A percentile compares a stretch with the other conserved stretches of the same genome.
These are phyloP conservation scores for Mechanitis mazaeus DNA, from an alignment of 2,888 invertebrate genomes.

Conservation along the genomic window DNA sequence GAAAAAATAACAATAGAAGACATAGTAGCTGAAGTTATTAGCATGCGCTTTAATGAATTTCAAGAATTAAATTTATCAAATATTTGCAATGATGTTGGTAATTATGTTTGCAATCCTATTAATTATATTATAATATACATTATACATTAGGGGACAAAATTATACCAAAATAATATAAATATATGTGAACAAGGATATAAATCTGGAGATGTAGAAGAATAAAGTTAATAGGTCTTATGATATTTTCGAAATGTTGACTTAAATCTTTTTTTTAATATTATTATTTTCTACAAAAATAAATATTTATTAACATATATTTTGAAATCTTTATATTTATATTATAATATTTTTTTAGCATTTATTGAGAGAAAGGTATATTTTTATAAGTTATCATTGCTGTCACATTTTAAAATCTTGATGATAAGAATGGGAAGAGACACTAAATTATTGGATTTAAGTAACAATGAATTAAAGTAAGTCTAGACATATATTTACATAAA, in stretches of 20 bases:
- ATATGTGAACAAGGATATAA: too few species aligned
- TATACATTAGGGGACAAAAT: neutral
- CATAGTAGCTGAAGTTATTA: slow-evolving; percentile 50
- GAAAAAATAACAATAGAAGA: slow-evolving; percentile 47
- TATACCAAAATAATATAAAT: too few species aligned
- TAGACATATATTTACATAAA: neutral
- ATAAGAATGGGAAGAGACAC: slow-evolving; percentile 62
- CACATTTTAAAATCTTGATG: slow-evolving; percentile 62
- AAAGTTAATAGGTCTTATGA: too few species aligned
- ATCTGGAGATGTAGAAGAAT: too few species aligned
- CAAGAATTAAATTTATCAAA: slow-evolving; percentile 57
- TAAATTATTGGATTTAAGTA: slow-evolving; percentile 55
- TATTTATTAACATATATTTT: neutral
- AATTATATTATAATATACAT: neutral
- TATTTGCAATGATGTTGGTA: slow-evolving; percentile 59
- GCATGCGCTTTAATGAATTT: slow-evolving; percentile 47
- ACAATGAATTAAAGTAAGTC: slow-evolving; percentile 56
- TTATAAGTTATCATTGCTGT: slow-evolving; percentile 52
- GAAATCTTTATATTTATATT: neutral
- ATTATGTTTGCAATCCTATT: slow-evolving; percentile 9
- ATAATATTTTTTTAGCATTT: slow-evolving; percentile 50
- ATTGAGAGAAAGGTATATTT: slow-evolving; percentile 50
- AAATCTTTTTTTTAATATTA: too few species aligned
- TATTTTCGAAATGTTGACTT: too few species aligned
- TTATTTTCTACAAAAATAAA: too few species aligned